Evolutionary conservation across 2,113 vertebrate genomes (phyloP), one percentile per base, ranked within the genome.

Genomic region (Hemibagrus wyckioides): DNA sequence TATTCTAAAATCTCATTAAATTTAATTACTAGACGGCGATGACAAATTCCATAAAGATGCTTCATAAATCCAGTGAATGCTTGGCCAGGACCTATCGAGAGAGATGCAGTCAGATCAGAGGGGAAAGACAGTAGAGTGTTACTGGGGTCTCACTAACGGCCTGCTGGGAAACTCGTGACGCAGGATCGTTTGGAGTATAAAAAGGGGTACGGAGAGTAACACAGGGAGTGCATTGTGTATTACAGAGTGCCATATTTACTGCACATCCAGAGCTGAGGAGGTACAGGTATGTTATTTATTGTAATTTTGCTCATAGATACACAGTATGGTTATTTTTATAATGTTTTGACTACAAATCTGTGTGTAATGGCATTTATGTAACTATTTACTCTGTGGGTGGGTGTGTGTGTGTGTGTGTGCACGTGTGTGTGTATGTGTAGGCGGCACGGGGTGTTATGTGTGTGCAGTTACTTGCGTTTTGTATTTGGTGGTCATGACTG

Each of bases 81-180:
- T 30, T 50, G 76, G 57, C 39, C 59, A 82, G 50, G 69, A 65
- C 6, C 33, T 79, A n/a, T 0, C 0, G 52, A 28, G 59, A 28
- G 59, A 41, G 71, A 76, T 41, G 56, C 48, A 61, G 63, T 54
- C 71, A 84, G 87, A 87, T 90, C 85, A 85, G 85, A 88, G 28
- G n/a, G 80, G 52, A 83, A 41, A 23, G 61, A 6, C 30, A 44
- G 83, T 14, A 57, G n/a, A 69, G 33, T 54, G 67, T 75, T 80
- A 69, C 57, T 63, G 52, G 76, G 56, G 59, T 82, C 80, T 77
- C 30, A 44, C 71, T 13, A 56, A 44, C 23, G 9, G 82, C 87
- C 85, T 86, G 76, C 85, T 54, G 69, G 76, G 89, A 86, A 54
- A 73, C 30, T 23, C 65, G 39, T 90, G 89, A 90, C 89, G 89